Percentiles rank a stretch among this genome's conserved stretches.
Evolutionary conservation across 2,888 invertebrate genomes (phyloP).

Genomic region (Folsomia candida): DNA sequence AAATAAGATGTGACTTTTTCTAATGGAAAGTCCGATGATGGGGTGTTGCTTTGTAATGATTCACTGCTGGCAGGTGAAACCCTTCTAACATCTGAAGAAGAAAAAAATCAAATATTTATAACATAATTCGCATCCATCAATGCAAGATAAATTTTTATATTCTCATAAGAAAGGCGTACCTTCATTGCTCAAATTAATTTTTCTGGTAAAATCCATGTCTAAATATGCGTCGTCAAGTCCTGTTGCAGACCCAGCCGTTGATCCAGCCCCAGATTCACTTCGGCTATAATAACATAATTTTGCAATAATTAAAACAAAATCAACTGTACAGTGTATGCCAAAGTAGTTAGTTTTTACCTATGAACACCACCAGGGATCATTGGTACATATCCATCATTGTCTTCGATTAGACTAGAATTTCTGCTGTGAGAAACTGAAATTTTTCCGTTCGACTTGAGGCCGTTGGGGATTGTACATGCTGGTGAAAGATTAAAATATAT

Average conservation of each 20-base stretch:
- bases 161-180: constrained; percentile 27
- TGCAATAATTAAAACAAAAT: not conserved
- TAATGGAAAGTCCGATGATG: constrained; percentile 77
- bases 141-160: not conserved
- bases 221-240: constrained; percentile 47
- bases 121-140: not conserved
- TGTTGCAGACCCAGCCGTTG: constrained; percentile 46
- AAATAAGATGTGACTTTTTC: constrained; percentile 75
- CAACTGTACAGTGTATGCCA: not conserved
- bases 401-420: constrained; percentile 49
- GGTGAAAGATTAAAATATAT: no score
- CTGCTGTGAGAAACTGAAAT: constrained; percentile 46
- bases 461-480: not conserved
- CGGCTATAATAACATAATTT: constrained; percentile 28
- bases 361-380: constrained; percentile 44
- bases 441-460: constrained; percentile 21
- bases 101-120: constrained; percentile 19
- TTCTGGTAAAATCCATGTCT: constrained; percentile 49
- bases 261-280: constrained; percentile 45
- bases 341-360: constrained; percentile 25
- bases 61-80: constrained; percentile 68
- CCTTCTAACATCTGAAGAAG: constrained; percentile 38
- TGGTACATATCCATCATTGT: constrained; percentile 47
- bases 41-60: constrained; percentile 74
- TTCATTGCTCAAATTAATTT: constrained; percentile 48